Conservation (phyloP, 2,113 vertebrate genomes). For the Okapia johnstoni region DNA sequence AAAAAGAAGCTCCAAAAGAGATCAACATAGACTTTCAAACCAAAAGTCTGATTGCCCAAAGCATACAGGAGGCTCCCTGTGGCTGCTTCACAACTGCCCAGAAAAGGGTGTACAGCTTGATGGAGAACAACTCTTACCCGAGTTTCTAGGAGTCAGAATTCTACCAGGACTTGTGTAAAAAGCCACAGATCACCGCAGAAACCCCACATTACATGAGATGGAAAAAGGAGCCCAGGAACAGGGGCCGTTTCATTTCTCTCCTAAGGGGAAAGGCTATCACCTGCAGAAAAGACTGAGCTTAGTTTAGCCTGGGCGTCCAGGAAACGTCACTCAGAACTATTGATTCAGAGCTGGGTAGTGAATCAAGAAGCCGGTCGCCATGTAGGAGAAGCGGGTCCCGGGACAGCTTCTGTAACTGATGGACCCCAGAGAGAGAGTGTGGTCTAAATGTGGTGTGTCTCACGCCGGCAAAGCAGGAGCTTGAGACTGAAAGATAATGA, state of each 20-base stretch:
- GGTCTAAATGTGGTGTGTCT: background rate
- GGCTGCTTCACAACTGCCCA: conserved; percentile 87
- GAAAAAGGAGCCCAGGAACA: rapidly evolving
- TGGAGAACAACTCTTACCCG: conserved; percentile 94
- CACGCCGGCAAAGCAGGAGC: background rate
- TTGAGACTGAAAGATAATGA: background rate
- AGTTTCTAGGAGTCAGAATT: conserved; percentile 89
- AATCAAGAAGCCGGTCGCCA: background rate
- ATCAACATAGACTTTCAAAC: conserved; percentile 93
- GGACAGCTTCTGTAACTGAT: background rate
- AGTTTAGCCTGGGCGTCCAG: conserved; percentile 33
- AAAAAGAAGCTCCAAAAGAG: conserved; percentile 92
- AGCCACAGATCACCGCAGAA: conserved; percentile 65
- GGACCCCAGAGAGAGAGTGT: background rate
- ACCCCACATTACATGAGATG: conserved; percentile 76
- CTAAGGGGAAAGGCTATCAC: conserved; percentile 29
- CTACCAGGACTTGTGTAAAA: conserved; percentile 84
- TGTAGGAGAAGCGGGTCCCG: background rate
- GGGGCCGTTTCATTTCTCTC: conserved; percentile 44
- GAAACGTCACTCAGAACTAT: conserved; percentile 62
- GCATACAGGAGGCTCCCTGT: conserved; percentile 81
- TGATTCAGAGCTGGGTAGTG: conserved; percentile 55
- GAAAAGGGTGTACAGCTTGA: conserved; percentile 89
- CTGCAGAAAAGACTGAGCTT: conserved; percentile 47
- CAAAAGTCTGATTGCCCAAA: conserved; percentile 84